These are phyloP conservation scores for Plebejus anna DNA, from an alignment of 2,888 invertebrate genomes.

Conservation along the genomic window DNA sequence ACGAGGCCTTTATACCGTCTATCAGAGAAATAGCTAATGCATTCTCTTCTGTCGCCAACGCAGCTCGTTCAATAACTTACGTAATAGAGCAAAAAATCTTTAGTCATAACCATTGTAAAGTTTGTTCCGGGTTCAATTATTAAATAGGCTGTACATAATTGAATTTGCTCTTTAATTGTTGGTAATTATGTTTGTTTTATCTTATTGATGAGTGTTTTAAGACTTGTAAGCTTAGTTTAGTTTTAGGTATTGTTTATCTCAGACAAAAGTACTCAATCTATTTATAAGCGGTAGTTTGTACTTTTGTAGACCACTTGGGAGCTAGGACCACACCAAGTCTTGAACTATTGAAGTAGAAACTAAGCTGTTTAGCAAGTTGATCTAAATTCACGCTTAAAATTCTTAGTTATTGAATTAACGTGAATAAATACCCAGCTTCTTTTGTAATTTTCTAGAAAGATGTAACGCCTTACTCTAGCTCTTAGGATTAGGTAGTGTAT, in stretches of 20 bases:
- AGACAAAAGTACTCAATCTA: too few species aligned
- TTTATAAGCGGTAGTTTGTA: too few species aligned
- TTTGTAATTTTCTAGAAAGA: too few species aligned
- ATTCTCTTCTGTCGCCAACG: slow-evolving; percentile 25
- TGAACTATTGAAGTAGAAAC: background rate
- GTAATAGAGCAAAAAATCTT: slow-evolving; percentile 36
- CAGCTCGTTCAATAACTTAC: slow-evolving; percentile 29
- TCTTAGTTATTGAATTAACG: too few species aligned
- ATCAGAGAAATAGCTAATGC: background rate
- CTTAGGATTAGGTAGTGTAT: background rate
- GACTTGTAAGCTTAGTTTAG: background rate
- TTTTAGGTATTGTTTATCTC: too few species aligned
- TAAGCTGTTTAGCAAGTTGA: background rate
- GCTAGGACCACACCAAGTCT: too few species aligned
- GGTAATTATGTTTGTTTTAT: slow-evolving; percentile 18
- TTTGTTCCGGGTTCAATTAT: slow-evolving; percentile 40
- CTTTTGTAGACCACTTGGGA: too few species aligned
- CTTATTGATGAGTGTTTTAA: background rate
- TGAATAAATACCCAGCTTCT: too few species aligned
- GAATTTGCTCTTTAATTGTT: slow-evolving; percentile 24
- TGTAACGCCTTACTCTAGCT: background rate
- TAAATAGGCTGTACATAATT: slow-evolving; percentile 26
- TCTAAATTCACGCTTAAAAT: background rate
- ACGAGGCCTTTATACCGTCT: background rate
- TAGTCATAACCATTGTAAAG: slow-evolving; percentile 36